Conservation (phyloP, 2,113 vertebrate species). For the Zeus faber region DNA sequence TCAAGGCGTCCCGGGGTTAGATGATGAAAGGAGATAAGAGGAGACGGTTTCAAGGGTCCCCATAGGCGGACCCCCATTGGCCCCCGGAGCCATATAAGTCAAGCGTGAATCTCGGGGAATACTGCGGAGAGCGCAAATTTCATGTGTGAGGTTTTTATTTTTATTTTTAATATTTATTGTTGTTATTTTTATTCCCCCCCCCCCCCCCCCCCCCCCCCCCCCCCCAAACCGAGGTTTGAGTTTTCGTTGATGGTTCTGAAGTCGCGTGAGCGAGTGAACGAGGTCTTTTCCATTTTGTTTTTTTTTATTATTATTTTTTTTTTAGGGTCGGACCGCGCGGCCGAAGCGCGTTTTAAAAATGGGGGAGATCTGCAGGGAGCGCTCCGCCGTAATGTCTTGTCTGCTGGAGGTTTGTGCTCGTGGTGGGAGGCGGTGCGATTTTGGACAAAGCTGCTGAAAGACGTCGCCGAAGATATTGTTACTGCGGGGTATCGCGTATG, state of each 20-base stretch:
- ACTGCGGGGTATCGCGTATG: too few relatives aligned
- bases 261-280: too few relatives aligned
- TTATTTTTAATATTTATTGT: too few relatives aligned
- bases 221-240: too few relatives aligned
- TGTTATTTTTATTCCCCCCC: too few relatives aligned
- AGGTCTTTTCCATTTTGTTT: too few relatives aligned
- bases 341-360: slow-evolving; percentile 41
- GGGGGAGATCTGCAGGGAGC: slow-evolving; percentile 47
- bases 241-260: too few relatives aligned
- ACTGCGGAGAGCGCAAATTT: slow-evolving; percentile 73
- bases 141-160: slow-evolving; percentile 72
- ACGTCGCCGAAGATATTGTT: too few relatives aligned
- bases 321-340: slow-evolving; percentile 34
- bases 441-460: too few relatives aligned
- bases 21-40: slow-evolving; percentile 89
- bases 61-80: slow-evolving; percentile 83
- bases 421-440: slow-evolving; percentile 11
- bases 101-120: slow-evolving; percentile 86
- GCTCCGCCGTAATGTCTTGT: slow-evolving; percentile 40
- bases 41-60: slow-evolving; percentile 87
- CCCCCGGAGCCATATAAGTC: slow-evolving; percentile 82
- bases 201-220: too few relatives aligned
- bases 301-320: too few relatives aligned
- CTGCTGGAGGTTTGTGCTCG: slow-evolving; percentile 59
- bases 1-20: slow-evolving; percentile 86